phyloP scores from a whole-genome alignment of 2,888 invertebrate genomes.

The Pristionchus fissidentatus region DNA sequence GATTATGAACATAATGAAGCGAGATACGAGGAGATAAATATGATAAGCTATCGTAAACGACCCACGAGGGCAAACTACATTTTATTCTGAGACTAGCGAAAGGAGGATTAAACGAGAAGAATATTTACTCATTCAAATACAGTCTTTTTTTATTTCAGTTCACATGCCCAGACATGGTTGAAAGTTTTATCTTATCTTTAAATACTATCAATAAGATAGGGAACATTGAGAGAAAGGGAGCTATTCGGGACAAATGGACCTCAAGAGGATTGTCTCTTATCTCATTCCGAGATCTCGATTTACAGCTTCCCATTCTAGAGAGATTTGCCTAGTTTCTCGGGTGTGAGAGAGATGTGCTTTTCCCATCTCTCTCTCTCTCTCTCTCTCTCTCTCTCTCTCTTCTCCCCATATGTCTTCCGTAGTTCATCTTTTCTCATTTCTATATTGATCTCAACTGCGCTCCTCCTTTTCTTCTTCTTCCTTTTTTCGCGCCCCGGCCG shows the following conservation, averaged over 20 bases:
- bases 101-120: too few relatives aligned
- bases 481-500: constrained; percentile 4
- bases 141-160: too few relatives aligned
- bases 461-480: constrained; percentile 1
- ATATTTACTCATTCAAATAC: too few relatives aligned
- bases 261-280: constrained; percentile 28
- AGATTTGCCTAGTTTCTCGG: too few relatives aligned
- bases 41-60: too few relatives aligned
- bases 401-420: constrained; percentile 13
- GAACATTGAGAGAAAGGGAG: neutral
- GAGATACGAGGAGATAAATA: neutral
- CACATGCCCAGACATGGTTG: too few relatives aligned
- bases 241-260: neutral
- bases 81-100: too few relatives aligned
- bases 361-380: constrained; percentile 28
- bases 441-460: neutral
- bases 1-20: constrained; percentile 36
- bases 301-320: constrained; percentile 39
- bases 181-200: too few relatives aligned
- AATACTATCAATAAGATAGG: neutral
- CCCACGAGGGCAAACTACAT: too few relatives aligned
- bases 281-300: constrained; percentile 6
- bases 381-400: constrained; percentile 16
- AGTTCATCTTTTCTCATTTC: neutral
- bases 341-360: too few relatives aligned